Evolutionary conservation across 2,797 vertebrate genomes (phyloP).

Genomic region (Okamejei kenojei): DNA sequence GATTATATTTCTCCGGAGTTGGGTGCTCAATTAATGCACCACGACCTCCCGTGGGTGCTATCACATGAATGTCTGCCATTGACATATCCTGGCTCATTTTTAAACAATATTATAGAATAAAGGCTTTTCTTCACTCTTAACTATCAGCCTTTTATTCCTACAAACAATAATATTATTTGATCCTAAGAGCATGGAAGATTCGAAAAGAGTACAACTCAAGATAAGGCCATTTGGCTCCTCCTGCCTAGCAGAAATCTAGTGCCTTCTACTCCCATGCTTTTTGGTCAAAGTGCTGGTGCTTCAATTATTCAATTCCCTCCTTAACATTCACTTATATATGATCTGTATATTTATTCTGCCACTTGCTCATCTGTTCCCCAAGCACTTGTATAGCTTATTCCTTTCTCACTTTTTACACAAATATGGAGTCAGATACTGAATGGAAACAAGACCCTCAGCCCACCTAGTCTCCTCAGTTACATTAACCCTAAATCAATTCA

Average conservation of each 20-base stretch:
- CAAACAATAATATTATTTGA: background rate
- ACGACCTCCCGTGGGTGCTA: background rate
- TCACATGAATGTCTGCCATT: background rate
- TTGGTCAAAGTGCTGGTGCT: background rate
- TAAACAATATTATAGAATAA: too few species aligned
- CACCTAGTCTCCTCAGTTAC: too few species aligned
- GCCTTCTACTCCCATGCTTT: background rate
- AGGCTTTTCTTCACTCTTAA: too few species aligned
- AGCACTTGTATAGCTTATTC: background rate
- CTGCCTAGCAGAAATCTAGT: background rate
- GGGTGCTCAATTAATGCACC: background rate
- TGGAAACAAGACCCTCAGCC: too few species aligned
- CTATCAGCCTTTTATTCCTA: background rate
- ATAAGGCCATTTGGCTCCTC: background rate
- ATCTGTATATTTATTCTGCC: background rate
- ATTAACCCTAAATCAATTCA: too few species aligned
- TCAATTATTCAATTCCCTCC: background rate
- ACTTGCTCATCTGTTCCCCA: background rate
- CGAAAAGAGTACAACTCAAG: too few species aligned
- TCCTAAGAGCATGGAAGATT: background rate
- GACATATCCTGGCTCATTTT: background rate
- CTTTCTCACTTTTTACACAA: background rate
- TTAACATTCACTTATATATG: background rate
- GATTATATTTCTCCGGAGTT: background rate
- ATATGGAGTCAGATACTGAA: too few species aligned